phyloP scores from a whole-genome alignment of 2,888 invertebrate species.

The Tanytarsus gracilentus region DNA sequence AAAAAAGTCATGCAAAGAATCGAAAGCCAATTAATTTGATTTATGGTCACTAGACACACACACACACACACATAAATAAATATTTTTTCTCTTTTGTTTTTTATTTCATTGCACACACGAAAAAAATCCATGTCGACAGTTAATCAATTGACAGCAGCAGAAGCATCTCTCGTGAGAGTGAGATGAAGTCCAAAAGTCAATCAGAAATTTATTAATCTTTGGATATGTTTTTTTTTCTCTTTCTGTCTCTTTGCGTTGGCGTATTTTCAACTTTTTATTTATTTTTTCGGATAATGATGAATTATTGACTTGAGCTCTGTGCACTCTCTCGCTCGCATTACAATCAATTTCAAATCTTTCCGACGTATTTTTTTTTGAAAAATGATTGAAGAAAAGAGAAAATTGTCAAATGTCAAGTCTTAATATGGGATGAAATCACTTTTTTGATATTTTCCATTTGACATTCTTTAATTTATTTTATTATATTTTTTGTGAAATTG shows the following conservation, averaged over 20 bases:
- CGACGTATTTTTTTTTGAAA: too few relatives aligned
- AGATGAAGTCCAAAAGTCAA: slow-evolving; percentile 10
- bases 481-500: neutral
- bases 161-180: neutral
- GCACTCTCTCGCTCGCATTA: too few relatives aligned
- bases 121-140: slow-evolving; percentile 2
- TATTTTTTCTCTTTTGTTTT: neutral
- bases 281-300: neutral
- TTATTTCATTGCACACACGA: neutral
- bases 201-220: slow-evolving; percentile 13
- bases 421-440: slow-evolving; percentile 5
- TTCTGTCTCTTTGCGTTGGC: neutral
- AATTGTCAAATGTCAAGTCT: slow-evolving; percentile 9
- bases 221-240: neutral
- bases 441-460: neutral
- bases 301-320: too few relatives aligned
- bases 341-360: too few relatives aligned
- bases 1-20: neutral
- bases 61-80: neutral
- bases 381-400: neutral
- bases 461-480: neutral
- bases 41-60: slow-evolving; percentile 20
- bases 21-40: slow-evolving; percentile 19
- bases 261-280: neutral
- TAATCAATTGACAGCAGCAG: slow-evolving; percentile 9